A percentile compares a stretch with the other conserved stretches of the same genome.
Evolutionary conservation across 2,888 invertebrate species (phyloP).

Genomic region (Altica lythri): DNA sequence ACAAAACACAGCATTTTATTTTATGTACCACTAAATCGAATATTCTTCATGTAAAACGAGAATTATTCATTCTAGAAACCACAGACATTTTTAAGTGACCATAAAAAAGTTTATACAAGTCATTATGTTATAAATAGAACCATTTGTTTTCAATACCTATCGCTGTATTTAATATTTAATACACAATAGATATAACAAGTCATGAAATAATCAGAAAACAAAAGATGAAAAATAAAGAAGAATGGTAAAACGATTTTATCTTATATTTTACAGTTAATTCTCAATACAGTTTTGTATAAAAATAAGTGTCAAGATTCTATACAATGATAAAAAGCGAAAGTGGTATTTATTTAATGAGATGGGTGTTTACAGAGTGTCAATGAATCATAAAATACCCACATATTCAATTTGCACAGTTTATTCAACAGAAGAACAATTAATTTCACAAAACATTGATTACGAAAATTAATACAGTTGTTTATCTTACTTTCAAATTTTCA

Average conservation of each 20-base stretch:
- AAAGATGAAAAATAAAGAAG: neutral
- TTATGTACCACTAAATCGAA: too few species aligned
- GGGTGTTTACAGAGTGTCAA: conserved; percentile 1
- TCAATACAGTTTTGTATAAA: neutral
- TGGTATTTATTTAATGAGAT: neutral
- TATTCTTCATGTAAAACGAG: too few species aligned
- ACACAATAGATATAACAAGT: conserved; percentile 3
- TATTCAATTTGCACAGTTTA: neutral
- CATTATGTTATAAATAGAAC: neutral
- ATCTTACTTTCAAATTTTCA: too few species aligned
- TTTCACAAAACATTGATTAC: too few species aligned
- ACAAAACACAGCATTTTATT: neutral
- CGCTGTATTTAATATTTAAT: neutral
- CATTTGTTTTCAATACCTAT: conserved; percentile 3
- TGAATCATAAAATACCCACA: conserved; percentile 3
- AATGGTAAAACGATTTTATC: conserved; percentile 1
- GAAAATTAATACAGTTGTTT: too few species aligned
- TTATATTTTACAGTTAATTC: too few species aligned
- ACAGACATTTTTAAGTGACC: too few species aligned
- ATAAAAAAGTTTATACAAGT: neutral
- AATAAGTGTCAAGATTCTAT: conserved; percentile 1
- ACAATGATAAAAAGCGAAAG: conserved; percentile 1
- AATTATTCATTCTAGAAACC: too few species aligned
- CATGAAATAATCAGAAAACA: neutral
- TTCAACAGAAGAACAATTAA: too few species aligned